Evolutionary conservation across 2,113 vertebrate genomes (phyloP).

Genomic region (Calonectris borealis): DNA sequence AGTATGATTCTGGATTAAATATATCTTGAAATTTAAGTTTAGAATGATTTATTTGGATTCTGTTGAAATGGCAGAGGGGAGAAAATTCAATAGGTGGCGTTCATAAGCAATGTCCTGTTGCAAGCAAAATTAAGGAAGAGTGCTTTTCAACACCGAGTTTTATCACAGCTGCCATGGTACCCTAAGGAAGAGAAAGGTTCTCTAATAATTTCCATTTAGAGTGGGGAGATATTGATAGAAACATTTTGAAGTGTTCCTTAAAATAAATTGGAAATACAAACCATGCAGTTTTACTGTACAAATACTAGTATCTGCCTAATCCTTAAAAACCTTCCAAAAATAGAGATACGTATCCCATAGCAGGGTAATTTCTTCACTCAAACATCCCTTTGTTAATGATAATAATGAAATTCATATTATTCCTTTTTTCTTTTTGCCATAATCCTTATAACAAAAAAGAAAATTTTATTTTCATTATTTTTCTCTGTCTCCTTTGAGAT

Average conservation of each 20-base stretch:
- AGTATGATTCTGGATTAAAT: not conserved
- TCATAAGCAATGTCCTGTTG: not conserved
- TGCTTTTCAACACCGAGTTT: not conserved
- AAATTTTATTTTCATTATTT: not conserved
- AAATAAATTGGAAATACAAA: not conserved
- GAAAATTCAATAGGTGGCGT: not conserved
- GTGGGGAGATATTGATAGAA: not conserved
- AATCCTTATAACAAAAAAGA: not conserved
- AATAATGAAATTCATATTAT: not conserved
- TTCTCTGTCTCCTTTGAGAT: not conserved
- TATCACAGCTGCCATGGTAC: not conserved
- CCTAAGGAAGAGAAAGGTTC: not conserved
- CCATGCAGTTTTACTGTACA: not conserved
- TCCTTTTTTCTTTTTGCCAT: not conserved
- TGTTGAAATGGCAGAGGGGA: not conserved
- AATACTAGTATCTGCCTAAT: not conserved
- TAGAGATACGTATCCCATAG: not conserved
- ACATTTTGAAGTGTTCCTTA: not conserved
- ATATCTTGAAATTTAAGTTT: not conserved
- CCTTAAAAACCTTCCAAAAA: not conserved
- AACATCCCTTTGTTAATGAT: not conserved
- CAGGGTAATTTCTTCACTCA: not conserved
- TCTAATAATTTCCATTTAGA: not conserved
- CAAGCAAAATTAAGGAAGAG: not conserved
- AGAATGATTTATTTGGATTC: not conserved